Evolutionary conservation across 1,140 invertebrate genomes (phyloP).

Genomic region (Mya arenaria): DNA sequence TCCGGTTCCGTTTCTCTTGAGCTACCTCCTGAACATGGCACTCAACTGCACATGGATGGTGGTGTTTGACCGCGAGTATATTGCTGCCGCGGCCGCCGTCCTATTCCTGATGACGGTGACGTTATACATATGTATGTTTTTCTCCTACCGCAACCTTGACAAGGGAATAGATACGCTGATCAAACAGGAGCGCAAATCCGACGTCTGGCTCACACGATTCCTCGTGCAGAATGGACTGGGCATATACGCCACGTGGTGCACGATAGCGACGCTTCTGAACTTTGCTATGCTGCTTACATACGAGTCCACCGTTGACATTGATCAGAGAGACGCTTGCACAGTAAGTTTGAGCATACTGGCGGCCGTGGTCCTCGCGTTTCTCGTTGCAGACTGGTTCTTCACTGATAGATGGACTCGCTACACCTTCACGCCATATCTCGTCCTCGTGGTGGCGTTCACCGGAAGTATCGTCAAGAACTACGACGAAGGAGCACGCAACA

Average conservation of each 20-base stretch:
- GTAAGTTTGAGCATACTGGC: slow-evolving; percentile 64
- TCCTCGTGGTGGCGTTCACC: slow-evolving; percentile 69
- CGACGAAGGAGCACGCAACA: slow-evolving; percentile 59
- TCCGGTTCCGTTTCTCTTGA: slow-evolving; percentile 61
- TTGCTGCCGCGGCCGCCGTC: slow-evolving; percentile 57
- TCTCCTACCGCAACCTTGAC: slow-evolving; percentile 63
- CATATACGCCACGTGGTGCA: slow-evolving; percentile 76
- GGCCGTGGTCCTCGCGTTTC: slow-evolving; percentile 63
- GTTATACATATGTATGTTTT: slow-evolving; percentile 66
- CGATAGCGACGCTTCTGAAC: slow-evolving; percentile 76
- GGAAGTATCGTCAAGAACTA: slow-evolving; percentile 73
- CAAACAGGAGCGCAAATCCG: slow-evolving; percentile 46
- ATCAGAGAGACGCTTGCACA: slow-evolving; percentile 57
- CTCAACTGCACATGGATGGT: slow-evolving; percentile 76
- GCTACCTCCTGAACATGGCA: slow-evolving; percentile 63
- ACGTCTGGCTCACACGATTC: slow-evolving; percentile 75
- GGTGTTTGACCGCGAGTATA: slow-evolving; percentile 69
- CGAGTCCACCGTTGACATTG: slow-evolving; percentile 23
- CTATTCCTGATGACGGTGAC: slow-evolving; percentile 67
- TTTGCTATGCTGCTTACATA: slow-evolving; percentile 66
- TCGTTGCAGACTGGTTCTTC: slow-evolving; percentile 67
- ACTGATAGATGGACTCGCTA: slow-evolving; percentile 73
- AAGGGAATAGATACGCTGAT: slow-evolving; percentile 33
- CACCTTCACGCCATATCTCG: slow-evolving; percentile 73
- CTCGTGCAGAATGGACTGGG: slow-evolving; percentile 77